Conservation (phyloP, 2,797 vertebrate genomes). For the Xiphorhynchus erythropygius region DNA sequence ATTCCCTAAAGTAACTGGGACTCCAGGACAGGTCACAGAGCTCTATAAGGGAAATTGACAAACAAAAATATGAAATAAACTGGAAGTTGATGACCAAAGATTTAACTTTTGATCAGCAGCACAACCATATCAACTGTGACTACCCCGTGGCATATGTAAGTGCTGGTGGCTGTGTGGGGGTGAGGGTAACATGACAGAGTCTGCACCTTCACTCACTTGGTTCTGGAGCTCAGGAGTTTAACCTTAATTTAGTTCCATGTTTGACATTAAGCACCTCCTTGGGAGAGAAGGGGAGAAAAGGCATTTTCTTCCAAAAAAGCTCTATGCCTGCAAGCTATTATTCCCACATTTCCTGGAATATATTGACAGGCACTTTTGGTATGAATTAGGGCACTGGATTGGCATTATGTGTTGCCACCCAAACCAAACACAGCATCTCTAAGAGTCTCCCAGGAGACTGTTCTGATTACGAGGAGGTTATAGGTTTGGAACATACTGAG, state of each 20-base stretch:
- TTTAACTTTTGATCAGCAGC: not conserved
- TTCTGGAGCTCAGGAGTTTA: not conserved
- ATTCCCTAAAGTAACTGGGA: not conserved
- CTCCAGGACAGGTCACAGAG: not conserved
- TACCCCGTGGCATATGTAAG: accelerated
- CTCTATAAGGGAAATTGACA: not conserved
- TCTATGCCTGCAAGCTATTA: not conserved
- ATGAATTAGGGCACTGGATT: not conserved
- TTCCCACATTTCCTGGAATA: not conserved
- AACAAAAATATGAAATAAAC: not conserved
- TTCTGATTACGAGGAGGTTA: not conserved
- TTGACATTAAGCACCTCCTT: not conserved
- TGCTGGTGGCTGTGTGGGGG: accelerated
- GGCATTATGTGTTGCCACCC: not conserved
- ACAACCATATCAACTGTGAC: not conserved
- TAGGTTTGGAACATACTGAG: not conserved
- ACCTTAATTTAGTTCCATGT: not conserved
- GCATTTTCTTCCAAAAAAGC: not conserved
- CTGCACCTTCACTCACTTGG: not conserved
- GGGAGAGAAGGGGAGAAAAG: not conserved
- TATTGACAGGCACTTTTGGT: not conserved
- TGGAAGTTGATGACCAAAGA: not conserved
- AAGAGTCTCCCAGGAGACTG: not conserved
- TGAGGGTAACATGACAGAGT: not conserved
- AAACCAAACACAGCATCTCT: not conserved